These are phyloP conservation scores for Acanthurus tractus DNA, from an alignment of 2,797 vertebrate genomes.

Conservation along the genomic window DNA sequence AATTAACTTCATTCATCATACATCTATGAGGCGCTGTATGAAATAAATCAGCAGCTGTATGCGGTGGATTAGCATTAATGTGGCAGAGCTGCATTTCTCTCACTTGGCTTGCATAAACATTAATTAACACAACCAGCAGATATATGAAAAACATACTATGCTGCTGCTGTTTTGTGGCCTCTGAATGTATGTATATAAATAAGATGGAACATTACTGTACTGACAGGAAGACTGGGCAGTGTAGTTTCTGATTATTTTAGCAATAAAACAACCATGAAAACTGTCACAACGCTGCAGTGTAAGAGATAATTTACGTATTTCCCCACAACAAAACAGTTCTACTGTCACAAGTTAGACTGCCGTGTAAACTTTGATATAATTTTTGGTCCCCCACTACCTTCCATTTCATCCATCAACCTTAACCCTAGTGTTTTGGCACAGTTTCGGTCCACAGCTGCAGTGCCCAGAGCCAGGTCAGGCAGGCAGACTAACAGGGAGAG, in stretches of 20 bases:
- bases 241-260: conserved; percentile 1
- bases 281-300: no score
- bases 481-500: conserved; percentile 49
- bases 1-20: conserved; percentile 76
- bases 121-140: conserved; percentile 25
- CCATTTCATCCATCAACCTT: conserved; percentile 30
- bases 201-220: neutral
- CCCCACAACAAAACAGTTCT: neutral
- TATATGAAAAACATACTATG: conserved; percentile 7
- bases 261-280: conserved; percentile 26
- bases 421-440: conserved; percentile 53
- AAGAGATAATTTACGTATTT: conserved; percentile 4
- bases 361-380: neutral
- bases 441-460: conserved; percentile 63
- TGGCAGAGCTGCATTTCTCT: conserved; percentile 31
- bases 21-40: conserved; percentile 42
- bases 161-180: conserved; percentile 2
- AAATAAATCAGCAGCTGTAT: conserved; percentile 52
- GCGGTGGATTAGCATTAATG: conserved; percentile 32
- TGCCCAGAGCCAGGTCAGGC: conserved; percentile 58
- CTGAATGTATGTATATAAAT: neutral
- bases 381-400: neutral
- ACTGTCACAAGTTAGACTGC: conserved; percentile 12
- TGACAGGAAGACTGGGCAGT: neutral
- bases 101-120: conserved; percentile 37